Percentiles rank a stretch among this genome's conserved stretches.
phyloP scores from a whole-genome alignment of 2,888 invertebrate species.

The Cryptus viduatorius region DNA sequence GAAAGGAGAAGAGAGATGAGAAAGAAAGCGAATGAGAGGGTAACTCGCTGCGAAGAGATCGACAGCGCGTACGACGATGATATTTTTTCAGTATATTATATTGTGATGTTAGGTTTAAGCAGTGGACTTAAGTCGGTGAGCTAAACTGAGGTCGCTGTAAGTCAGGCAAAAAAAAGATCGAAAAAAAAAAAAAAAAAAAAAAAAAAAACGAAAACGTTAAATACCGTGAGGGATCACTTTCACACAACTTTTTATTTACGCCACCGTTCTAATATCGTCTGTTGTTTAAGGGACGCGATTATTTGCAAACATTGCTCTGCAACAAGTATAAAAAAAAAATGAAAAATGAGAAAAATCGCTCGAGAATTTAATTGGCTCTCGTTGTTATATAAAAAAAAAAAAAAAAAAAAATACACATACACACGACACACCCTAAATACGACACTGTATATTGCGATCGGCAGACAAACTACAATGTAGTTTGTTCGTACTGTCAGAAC shows the following conservation, averaged over 20 bases:
- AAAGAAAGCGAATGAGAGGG: conserved; percentile 27
- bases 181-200: conserved; percentile 24
- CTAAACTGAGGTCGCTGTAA: conserved; percentile 83
- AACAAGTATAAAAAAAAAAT: conserved; percentile 20
- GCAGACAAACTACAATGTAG: conserved; percentile 84
- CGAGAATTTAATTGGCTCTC: conserved; percentile 50
- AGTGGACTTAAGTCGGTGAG: conserved; percentile 81
- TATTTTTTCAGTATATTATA: conserved; percentile 82
- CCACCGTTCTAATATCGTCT: conserved; percentile 19
- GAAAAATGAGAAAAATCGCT: conserved; percentile 10
- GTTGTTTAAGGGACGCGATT: conserved; percentile 30
- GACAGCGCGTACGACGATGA: conserved; percentile 52
- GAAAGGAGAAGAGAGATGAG: conserved; percentile 25
- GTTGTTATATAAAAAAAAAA: conserved; percentile 41
- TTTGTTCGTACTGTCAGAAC: conserved; percentile 83
- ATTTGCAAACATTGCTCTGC: conserved; percentile 34
- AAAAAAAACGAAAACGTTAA: conserved; percentile 23
- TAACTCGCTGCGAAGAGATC: conserved; percentile 30
- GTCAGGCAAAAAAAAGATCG: conserved; percentile 78
- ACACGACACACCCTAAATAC: conserved; percentile 72
- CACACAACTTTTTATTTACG: conserved; percentile 44
- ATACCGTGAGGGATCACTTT: conserved; percentile 64
- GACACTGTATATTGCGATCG: conserved; percentile 83
- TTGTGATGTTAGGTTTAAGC: conserved; percentile 85
- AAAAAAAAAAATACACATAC: conserved; percentile 27